Evolutionary conservation across 1,140 invertebrate species (phyloP), one percentile per base, ranked within the genome.

Genomic region (Eulimnadia texana): DNA sequence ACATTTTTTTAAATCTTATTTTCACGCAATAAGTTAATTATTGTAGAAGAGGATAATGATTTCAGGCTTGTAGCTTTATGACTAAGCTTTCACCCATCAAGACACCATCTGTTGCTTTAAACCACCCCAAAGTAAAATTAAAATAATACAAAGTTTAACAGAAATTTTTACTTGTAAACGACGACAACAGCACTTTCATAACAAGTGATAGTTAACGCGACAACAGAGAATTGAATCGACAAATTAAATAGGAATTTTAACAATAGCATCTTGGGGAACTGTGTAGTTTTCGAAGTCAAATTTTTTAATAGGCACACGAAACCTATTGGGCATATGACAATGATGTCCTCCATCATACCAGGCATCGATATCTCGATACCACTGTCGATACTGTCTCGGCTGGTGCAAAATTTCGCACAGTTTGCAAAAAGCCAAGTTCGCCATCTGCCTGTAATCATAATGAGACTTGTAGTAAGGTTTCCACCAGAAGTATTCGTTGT

Each of bases 401-500:
- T 57, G 25, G 19, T 57, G 25, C 16, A 57, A 33, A 27, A 19
- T 9, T n/a, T 57, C 24, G 2, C 55, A 57, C 16, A 57, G 55
- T 27, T 57, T 23, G 33, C 55, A 57, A 57, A 57, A 57, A 1
- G 55, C 55, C 13, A 29, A 16, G 11, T 57, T 33, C 11, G 55
- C 55, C 55, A 57, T 57, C 28, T 57, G 20, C 29, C 33, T 57
- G 55, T 57, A 57, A 27, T 57, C 55, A 33, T 57, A 57, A 33
- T 57, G 55, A 1, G 55, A 57, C 28, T 60, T 60, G 47, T 60
- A 60, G 24, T 19, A 53, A 24, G 47, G 47, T 54, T 60, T 60
- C 58, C 58, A 60, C 58, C 58, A 60, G 28, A 95, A 95, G 71
- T 94, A 95, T 13, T 88, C 85, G 72, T 94, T 95, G 73, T 94